phyloP scores from a whole-genome alignment of 2,888 invertebrate genomes.

The Rhagonycha fulva region DNA sequence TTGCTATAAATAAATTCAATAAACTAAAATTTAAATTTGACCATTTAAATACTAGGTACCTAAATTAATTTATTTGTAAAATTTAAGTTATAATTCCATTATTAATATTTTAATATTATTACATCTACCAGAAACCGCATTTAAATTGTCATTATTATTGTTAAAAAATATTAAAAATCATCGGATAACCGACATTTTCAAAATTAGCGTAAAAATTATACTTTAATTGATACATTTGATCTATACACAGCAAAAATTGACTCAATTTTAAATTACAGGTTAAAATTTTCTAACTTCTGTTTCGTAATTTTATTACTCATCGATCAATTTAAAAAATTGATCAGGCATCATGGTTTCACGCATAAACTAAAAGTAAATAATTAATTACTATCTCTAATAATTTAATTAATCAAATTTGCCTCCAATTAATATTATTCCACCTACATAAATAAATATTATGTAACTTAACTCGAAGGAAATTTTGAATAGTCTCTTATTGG shows the following conservation, averaged over 20 bases:
- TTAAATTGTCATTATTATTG: background rate
- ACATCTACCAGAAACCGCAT: background rate
- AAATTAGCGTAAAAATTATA: background rate
- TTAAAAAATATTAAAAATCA: background rate
- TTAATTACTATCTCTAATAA: background rate
- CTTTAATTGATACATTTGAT: background rate
- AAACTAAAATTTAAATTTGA: background rate
- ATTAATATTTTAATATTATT: background rate
- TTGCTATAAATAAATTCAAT: background rate
- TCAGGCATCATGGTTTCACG: background rate
- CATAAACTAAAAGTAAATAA: background rate
- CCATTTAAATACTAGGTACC: background rate
- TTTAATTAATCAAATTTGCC: background rate
- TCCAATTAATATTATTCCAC: background rate
- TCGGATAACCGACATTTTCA: background rate
- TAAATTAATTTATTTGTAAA: background rate
- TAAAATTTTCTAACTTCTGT: background rate
- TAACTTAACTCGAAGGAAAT: background rate
- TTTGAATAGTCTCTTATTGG: background rate
- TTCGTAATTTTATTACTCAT: background rate
- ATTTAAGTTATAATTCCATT: background rate
- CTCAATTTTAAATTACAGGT: background rate
- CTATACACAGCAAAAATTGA: background rate
- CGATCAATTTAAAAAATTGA: background rate
- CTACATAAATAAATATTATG: background rate